A percentile compares a stretch with the other conserved stretches of the same genome.
phyloP scores from a whole-genome alignment of 2,113 vertebrate genomes.

The Anseranas semipalmata region DNA sequence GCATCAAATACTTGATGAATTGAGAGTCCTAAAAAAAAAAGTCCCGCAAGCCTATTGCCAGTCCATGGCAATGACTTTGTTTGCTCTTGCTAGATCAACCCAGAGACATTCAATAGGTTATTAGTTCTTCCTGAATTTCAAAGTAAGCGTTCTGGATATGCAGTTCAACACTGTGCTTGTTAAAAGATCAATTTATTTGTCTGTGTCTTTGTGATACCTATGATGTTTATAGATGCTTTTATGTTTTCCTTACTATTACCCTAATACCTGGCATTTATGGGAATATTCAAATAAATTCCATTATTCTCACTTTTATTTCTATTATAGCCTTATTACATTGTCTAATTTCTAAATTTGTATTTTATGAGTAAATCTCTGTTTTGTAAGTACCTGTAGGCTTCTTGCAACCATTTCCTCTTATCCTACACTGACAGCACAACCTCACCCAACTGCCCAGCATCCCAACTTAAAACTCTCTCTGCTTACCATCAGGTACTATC shows the following conservation, averaged over 20 bases:
- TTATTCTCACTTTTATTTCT: not conserved
- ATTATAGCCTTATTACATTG: not conserved
- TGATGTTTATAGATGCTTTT: not conserved
- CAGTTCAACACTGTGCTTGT: not conserved
- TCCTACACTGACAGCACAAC: not conserved
- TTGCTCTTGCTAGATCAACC: not conserved
- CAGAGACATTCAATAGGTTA: not conserved
- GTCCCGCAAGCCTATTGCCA: accelerated
- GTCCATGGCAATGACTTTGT: not conserved
- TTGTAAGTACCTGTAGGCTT: not conserved
- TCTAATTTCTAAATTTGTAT: not conserved
- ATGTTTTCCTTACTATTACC: not conserved
- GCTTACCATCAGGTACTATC: not conserved
- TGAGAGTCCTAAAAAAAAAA: not conserved
- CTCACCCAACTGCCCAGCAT: not conserved
- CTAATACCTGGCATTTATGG: not conserved
- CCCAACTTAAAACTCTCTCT: not conserved
- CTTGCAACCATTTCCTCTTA: not conserved
- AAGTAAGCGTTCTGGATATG: not conserved
- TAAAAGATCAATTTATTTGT: not conserved
- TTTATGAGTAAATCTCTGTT: not conserved
- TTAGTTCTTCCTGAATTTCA: not conserved
- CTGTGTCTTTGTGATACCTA: not conserved
- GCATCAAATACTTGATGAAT: not conserved
- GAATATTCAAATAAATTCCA: not conserved